Percentiles rank a stretch among this genome's conserved stretches.
These are phyloP conservation scores for Hyppa rectilinea DNA, from an alignment of 2,888 invertebrate species.

Conservation along the genomic window DNA sequence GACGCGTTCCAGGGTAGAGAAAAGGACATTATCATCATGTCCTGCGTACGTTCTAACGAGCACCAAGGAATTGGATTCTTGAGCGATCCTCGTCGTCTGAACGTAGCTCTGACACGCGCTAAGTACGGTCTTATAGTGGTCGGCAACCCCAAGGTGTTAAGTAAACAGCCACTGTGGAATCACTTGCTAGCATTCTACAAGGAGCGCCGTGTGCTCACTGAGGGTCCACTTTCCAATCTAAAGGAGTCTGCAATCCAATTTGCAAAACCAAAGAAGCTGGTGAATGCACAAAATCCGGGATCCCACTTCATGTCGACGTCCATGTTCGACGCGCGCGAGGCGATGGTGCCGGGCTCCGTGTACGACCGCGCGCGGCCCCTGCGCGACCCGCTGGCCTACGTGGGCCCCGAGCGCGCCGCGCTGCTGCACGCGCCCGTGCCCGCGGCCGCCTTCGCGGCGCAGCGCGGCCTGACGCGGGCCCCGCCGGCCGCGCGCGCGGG, in stretches of 20 bases:
- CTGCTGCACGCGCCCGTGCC: constrained; percentile 96
- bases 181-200: constrained; percentile 99
- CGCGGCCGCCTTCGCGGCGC: constrained; percentile 98
- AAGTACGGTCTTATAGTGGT: constrained; percentile 99
- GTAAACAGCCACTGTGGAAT: constrained; percentile 99
- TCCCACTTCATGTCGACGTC: constrained; percentile 99
- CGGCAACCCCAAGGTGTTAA: constrained; percentile 99
- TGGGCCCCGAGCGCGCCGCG: constrained; percentile 95
- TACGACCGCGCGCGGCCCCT: constrained; percentile 96
- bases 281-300: constrained; percentile 98
- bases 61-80: constrained; percentile 99
- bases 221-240: constrained; percentile 99
- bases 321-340: constrained; percentile 99
- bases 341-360: constrained; percentile 97
- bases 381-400: constrained; percentile 98
- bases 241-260: constrained; percentile 99
- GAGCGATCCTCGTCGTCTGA: constrained; percentile 98
- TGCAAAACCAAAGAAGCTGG: constrained; percentile 98
- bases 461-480: constrained; percentile 94
- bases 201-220: constrained; percentile 98
- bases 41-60: constrained; percentile 99
- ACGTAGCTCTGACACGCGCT: constrained; percentile 99
- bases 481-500: constrained; percentile 86
- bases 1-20: constrained; percentile 99
- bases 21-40: constrained; percentile 99